These are phyloP conservation scores for Halcyon chelicuti DNA, from an alignment of 2,797 vertebrate species.

Conservation along the genomic window DNA sequence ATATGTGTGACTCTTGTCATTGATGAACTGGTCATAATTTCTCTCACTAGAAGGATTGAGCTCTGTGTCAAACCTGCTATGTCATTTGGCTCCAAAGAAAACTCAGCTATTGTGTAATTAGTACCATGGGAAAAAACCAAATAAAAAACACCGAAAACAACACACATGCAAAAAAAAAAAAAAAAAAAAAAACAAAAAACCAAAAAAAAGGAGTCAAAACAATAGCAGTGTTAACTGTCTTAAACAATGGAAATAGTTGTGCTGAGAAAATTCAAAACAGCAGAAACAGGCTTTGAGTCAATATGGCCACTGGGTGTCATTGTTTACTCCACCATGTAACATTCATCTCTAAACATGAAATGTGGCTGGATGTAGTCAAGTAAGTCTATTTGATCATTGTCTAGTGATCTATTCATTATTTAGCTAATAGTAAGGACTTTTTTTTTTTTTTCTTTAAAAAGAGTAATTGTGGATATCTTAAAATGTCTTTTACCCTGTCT, in stretches of 20 bases:
- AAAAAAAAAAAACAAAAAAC: too few relatives aligned
- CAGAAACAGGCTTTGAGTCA: neutral
- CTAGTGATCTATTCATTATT: neutral
- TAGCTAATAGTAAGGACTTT: neutral
- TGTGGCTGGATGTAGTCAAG: neutral
- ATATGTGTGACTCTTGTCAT: neutral
- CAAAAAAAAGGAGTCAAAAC: neutral
- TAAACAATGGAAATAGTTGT: neutral
- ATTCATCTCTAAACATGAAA: neutral
- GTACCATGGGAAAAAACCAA: neutral
- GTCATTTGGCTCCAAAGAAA: neutral
- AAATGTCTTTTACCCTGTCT: neutral
- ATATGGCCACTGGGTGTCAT: slow-evolving; percentile 70
- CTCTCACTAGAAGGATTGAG: neutral
- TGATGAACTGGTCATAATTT: neutral
- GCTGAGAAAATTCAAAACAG: neutral
- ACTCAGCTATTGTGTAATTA: neutral
- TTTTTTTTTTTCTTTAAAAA: neutral
- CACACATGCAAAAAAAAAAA: neutral
- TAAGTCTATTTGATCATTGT: neutral
- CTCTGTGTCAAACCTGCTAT: neutral
- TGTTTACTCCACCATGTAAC: slow-evolving; percentile 49
- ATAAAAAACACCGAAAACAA: neutral
- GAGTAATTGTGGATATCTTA: neutral
- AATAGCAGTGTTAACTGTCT: neutral